phyloP scores from a whole-genome alignment of 2,888 invertebrate species.

The Sesamia inferens region DNA sequence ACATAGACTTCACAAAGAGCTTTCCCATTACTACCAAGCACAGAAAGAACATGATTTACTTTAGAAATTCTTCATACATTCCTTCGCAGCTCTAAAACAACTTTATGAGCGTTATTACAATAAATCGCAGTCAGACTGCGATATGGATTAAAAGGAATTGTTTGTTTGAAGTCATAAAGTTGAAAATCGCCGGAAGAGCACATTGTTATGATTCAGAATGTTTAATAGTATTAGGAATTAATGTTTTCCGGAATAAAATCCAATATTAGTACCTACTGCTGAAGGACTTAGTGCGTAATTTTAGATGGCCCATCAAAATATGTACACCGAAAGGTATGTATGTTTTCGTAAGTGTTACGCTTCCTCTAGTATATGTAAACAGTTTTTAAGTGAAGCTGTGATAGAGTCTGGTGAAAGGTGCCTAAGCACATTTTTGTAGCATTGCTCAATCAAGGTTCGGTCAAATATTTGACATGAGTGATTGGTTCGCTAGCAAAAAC shows the following conservation, averaged over 20 bases:
- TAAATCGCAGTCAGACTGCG: constrained; percentile 44
- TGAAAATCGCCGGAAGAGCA: constrained; percentile 54
- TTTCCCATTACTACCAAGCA: constrained; percentile 27
- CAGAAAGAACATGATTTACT: constrained; percentile 52
- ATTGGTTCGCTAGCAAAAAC: neutral
- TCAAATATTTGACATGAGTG: neutral
- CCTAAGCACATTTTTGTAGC: neutral
- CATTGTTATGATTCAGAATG: constrained; percentile 59
- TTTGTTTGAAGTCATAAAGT: constrained; percentile 61
- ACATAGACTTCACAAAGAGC: constrained; percentile 39
- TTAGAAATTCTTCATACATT: constrained; percentile 49
- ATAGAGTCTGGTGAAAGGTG: neutral
- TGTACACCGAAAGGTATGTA: constrained; percentile 33
- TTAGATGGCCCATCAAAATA: constrained; percentile 50
- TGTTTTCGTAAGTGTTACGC: constrained; percentile 28
- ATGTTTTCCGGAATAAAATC: constrained; percentile 64
- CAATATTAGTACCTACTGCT: constrained; percentile 58
- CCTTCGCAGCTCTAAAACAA: constrained; percentile 48
- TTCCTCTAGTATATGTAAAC: constrained; percentile 22
- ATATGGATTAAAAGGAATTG: constrained; percentile 55
- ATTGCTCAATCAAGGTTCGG: neutral
- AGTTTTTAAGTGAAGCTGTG: constrained; percentile 19
- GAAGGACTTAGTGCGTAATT: constrained; percentile 59
- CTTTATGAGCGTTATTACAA: constrained; percentile 55
- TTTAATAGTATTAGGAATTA: constrained; percentile 59